A percentile compares a stretch with the other conserved stretches of the same genome.
Conservation (phyloP, 2,797 vertebrate species). For the Podarcis siculus region DNA sequence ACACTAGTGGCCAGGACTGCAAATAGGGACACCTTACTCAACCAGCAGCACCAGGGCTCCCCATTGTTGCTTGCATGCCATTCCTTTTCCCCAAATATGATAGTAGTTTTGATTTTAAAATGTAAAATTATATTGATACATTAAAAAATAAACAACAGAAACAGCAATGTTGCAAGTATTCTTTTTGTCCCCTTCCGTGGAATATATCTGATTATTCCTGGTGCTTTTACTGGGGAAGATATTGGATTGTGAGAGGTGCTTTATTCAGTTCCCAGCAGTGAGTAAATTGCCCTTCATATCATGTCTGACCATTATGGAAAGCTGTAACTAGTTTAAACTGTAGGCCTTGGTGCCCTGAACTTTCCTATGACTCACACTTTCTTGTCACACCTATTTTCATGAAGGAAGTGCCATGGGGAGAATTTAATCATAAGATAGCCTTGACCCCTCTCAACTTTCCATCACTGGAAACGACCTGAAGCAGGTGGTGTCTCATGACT, state of each 20-base stretch:
- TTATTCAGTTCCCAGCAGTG: background rate
- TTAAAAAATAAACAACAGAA: background rate
- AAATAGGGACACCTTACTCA: background rate
- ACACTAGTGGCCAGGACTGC: background rate
- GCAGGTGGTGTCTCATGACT: background rate
- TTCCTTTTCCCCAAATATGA: background rate
- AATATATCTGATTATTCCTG: background rate
- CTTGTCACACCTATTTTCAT: background rate
- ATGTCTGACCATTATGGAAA: background rate
- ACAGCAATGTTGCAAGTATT: background rate
- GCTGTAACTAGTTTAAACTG: background rate
- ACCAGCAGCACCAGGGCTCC: background rate
- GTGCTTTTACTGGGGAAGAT: background rate
- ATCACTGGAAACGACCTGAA: slow-evolving; percentile 14
- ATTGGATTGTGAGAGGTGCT: background rate
- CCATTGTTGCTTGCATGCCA: background rate
- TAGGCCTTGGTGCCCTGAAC: background rate
- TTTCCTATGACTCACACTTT: slow-evolving; percentile 7
- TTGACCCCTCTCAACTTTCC: slow-evolving; percentile 22
- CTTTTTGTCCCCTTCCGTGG: background rate
- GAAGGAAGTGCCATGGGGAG: slow-evolving; percentile 12
- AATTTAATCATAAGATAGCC: slow-evolving; percentile 5
- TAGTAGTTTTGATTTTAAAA: background rate
- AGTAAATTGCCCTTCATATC: background rate
- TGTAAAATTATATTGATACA: background rate